Evolutionary conservation across 2,888 invertebrate genomes (phyloP).

Genomic region (Spialia ferax): DNA sequence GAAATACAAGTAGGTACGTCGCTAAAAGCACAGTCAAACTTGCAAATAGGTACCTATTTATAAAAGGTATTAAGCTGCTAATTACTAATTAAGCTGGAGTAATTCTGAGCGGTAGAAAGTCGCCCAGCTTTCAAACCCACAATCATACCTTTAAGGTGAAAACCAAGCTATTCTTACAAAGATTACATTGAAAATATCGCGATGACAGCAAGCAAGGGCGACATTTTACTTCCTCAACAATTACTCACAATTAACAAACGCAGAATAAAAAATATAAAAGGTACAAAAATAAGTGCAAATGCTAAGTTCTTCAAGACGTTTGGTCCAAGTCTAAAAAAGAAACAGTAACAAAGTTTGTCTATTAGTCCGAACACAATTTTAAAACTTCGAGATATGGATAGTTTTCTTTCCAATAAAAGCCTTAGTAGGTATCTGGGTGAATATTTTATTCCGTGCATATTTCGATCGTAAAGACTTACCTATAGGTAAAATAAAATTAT

Average conservation of each 20-base stretch:
- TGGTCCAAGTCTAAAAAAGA: slow-evolving; percentile 66
- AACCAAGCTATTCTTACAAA: slow-evolving; percentile 1
- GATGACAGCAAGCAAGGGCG: neutral
- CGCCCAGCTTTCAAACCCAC: neutral
- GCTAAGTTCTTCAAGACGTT: slow-evolving; percentile 57
- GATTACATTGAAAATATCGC: neutral
- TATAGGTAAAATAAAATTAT: no score
- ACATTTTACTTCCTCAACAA: slow-evolving; percentile 28
- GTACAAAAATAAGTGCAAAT: slow-evolving; percentile 59
- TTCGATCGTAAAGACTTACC: no score
- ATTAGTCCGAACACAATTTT: slow-evolving; percentile 53
- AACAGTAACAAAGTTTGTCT: slow-evolving; percentile 43
- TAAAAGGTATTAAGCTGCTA: slow-evolving; percentile 65
- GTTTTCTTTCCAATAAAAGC: slow-evolving; percentile 62
- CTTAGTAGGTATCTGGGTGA: slow-evolving; percentile 49
- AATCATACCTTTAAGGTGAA: slow-evolving; percentile 10
- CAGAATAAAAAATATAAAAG: slow-evolving; percentile 51
- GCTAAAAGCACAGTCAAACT: slow-evolving; percentile 61
- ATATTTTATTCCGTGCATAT: neutral
- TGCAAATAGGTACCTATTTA: slow-evolving; percentile 56
- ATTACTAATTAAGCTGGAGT: slow-evolving; percentile 57
- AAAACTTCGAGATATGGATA: slow-evolving; percentile 58
- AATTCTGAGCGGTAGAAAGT: slow-evolving; percentile 37
- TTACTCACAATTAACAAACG: slow-evolving; percentile 41
- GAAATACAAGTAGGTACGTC: slow-evolving; percentile 41